Evolutionary conservation across 2,888 invertebrate genomes (phyloP).

Genomic region (Gymnoscelis rufifasciata): DNA sequence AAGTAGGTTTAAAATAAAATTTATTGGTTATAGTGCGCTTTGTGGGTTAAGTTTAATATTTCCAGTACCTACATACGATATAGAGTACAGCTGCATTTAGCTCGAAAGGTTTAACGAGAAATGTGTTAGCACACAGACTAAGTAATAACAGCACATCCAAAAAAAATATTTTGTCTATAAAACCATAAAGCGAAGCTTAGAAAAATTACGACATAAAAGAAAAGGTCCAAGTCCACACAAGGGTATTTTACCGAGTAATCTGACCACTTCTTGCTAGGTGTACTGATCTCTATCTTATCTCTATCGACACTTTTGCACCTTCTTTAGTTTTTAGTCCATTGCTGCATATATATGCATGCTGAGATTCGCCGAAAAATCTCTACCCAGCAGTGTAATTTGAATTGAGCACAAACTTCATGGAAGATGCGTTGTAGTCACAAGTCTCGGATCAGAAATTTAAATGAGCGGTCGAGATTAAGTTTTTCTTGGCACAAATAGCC

Average conservation of each 20-base stretch:
- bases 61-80: no score
- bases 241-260: conserved; percentile 7
- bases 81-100: no score
- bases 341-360: conserved; percentile 8
- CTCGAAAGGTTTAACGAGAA: no score
- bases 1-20: no score
- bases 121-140: no score
- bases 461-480: conserved; percentile 18
- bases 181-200: not conserved
- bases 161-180: no score
- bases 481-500: conserved; percentile 12
- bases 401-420: no score
- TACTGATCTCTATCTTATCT: conserved; percentile 34
- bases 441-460: conserved; percentile 15
- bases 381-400: conserved; percentile 33
- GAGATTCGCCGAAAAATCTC: conserved; percentile 29
- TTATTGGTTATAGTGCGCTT: no score
- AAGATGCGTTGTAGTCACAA: conserved; percentile 26
- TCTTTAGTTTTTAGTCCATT: conserved; percentile 21
- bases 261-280: conserved; percentile 26
- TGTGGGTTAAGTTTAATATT: no score
- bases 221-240: not conserved
- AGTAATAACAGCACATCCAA: no score
- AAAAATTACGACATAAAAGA: no score
- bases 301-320: conserved; percentile 28